phyloP scores from a whole-genome alignment of 1,140 invertebrate genomes.

The Cotesia glomerata region DNA sequence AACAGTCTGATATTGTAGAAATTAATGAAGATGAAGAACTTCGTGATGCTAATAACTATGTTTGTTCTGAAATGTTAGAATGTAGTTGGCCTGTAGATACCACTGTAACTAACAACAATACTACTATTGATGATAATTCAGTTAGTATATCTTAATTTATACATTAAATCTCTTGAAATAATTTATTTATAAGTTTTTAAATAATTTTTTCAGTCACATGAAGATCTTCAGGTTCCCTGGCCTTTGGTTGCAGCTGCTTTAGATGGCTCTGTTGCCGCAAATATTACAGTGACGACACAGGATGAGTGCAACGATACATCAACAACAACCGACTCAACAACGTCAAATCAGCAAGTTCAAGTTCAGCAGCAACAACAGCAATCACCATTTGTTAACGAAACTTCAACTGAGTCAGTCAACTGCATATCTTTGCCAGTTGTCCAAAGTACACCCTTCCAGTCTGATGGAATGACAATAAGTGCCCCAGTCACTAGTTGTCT shows the following conservation, averaged over 20 bases:
- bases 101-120: conserved; percentile 46
- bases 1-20: conserved; percentile 45
- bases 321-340: conserved; percentile 49
- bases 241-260: conserved; percentile 57
- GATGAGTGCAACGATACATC: conserved; percentile 55
- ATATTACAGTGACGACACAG: conserved; percentile 56
- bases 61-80: conserved; percentile 60
- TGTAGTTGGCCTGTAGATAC: conserved; percentile 59
- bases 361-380: conserved; percentile 31
- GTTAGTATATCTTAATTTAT: conserved; percentile 38
- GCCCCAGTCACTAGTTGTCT: conserved; percentile 48
- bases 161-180: no score
- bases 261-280: conserved; percentile 55
- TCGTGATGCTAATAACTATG: conserved; percentile 62
- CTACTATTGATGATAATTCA: conserved; percentile 45
- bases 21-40: conserved; percentile 58
- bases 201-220: conserved; percentile 43
- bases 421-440: conserved; percentile 45
- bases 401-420: conserved; percentile 1
- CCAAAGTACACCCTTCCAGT: conserved; percentile 48
- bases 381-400: conserved; percentile 16
- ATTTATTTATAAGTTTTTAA: neutral
- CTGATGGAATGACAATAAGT: conserved; percentile 49
- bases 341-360: conserved; percentile 29
- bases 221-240: conserved; percentile 60